A percentile compares a stretch with the other conserved stretches of the same genome.
These are phyloP conservation scores for Tyto alba DNA, from an alignment of 2,113 vertebrate genomes.

Conservation along the genomic window DNA sequence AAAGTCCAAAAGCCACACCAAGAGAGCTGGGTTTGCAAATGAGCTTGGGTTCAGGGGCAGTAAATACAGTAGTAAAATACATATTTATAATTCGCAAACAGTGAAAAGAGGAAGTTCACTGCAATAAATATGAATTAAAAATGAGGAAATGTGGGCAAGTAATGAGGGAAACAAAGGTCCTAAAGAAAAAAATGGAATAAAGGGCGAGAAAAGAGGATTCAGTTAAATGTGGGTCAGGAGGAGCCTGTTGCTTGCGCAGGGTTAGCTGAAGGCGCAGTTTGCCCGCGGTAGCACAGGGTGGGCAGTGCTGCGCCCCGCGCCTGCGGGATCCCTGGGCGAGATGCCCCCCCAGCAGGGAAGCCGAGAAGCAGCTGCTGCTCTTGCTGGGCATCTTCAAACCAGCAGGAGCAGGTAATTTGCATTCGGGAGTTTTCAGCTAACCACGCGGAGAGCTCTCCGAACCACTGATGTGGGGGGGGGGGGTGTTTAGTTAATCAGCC, in stretches of 20 bases:
- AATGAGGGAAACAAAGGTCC: neutral
- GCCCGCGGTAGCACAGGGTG: neutral
- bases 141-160: neutral
- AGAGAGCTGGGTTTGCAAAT: neutral
- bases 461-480: neutral
- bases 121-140: neutral
- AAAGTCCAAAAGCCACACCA: neutral
- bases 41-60: neutral
- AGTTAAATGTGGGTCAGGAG: neutral
- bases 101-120: neutral
- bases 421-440: neutral
- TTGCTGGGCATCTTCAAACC: neutral
- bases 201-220: neutral
- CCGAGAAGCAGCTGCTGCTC: neutral
- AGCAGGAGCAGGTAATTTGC: neutral
- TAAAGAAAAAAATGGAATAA: neutral
- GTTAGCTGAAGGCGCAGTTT: neutral
- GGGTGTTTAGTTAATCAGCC: neutral
- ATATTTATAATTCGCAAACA: neutral
- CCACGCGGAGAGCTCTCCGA: neutral
- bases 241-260: neutral
- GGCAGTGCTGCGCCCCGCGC: accelerated
- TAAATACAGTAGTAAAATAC: neutral
- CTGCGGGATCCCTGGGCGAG: too few species aligned
- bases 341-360: accelerated